Conservation (phyloP, 2,113 vertebrate genomes). For the Rostratula benghalensis region DNA sequence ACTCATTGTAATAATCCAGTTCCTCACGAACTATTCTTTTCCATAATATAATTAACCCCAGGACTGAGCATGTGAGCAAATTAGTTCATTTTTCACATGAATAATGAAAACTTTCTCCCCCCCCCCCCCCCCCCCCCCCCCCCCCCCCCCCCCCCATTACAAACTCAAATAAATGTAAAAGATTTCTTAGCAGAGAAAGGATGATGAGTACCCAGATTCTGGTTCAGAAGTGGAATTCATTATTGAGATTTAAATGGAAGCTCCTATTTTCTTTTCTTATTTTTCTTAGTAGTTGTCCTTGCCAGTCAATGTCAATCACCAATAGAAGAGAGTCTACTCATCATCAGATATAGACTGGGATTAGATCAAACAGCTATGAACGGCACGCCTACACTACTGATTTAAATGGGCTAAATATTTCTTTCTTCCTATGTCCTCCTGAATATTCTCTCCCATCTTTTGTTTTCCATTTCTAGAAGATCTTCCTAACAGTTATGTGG, state of each 20-base stretch:
- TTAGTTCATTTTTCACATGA: conserved; percentile 35
- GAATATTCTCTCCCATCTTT: neutral
- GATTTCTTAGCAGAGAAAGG: neutral
- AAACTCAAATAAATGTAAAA: neutral
- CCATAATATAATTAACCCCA: conserved; percentile 41
- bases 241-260: conserved; percentile 4
- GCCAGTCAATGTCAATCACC: neutral
- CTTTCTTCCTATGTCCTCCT: neutral
- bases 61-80: neutral
- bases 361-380: neutral
- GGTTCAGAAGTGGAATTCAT: conserved; percentile 9
- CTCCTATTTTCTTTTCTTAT: neutral
- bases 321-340: neutral
- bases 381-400: neutral
- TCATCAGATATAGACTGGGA: neutral
- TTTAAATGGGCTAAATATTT: neutral
- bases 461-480: neutral
- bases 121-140: too few species aligned
- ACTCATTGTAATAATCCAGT: neutral
- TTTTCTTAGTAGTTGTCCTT: conserved; percentile 2
- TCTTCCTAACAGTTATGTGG: neutral
- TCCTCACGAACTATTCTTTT: conserved; percentile 6
- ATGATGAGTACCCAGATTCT: neutral
- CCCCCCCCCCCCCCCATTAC: too few species aligned
- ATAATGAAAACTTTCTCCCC: neutral